These are phyloP conservation scores for Phoenicopterus ruber DNA, from an alignment of 2,113 vertebrate species.

Conservation along the genomic window DNA sequence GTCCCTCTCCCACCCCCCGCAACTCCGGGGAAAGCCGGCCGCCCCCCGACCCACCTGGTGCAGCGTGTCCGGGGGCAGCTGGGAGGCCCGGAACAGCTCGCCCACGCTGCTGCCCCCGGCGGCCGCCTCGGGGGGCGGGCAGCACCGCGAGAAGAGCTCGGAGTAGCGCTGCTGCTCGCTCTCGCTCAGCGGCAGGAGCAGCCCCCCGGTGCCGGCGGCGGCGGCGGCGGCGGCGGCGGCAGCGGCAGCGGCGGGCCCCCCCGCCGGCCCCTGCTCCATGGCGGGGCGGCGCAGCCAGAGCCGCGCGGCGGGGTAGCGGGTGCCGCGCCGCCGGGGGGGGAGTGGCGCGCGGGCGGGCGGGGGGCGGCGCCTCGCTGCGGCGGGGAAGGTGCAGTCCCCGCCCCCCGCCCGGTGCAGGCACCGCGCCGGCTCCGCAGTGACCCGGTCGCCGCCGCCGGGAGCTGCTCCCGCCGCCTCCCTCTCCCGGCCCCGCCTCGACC, in stretches of 20 bases:
- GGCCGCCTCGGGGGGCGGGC: conserved; percentile 46
- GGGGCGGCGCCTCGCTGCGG: background rate
- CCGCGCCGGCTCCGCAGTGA: background rate
- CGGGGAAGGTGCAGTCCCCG: background rate
- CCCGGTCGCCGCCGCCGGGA: background rate
- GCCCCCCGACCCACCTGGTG: conserved; percentile 25
- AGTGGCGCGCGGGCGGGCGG: background rate
- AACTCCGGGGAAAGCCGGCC: background rate
- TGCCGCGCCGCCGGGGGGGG: background rate
- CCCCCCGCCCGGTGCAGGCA: background rate
- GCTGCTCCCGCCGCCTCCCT: background rate
- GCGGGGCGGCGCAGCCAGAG: background rate
- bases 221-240: no score
- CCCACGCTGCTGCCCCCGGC: conserved; percentile 52
- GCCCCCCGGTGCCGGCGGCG: background rate
- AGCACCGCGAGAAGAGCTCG: conserved; percentile 54
- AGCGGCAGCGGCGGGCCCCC: background rate
- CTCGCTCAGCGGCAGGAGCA: conserved; percentile 11
- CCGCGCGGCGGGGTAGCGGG: background rate
- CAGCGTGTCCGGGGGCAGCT: conserved; percentile 53
- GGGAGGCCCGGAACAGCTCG: conserved; percentile 48
- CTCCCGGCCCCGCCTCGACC: background rate
- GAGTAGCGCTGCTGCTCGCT: conserved; percentile 51
- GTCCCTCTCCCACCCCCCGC: background rate
- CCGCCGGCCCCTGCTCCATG: conserved; percentile 13